Evolutionary conservation across 2,888 invertebrate genomes (phyloP), one percentile per base, ranked within the genome.

Genomic region (Scaptomyza polygonia): DNA sequence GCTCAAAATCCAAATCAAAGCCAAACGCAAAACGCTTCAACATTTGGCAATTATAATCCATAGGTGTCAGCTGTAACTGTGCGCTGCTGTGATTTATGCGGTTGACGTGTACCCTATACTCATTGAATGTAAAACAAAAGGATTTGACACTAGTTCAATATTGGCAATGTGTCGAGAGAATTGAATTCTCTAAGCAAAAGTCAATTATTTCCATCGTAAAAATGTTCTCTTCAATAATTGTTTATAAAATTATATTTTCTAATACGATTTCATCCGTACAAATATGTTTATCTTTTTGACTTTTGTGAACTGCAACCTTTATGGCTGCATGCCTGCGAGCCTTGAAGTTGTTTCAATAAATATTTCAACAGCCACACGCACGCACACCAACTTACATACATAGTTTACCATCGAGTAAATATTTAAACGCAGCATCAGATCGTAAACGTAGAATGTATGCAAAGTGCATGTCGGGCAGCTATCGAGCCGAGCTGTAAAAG

Each of bases 391-490:
- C 47, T 51, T 53, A 57, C 74, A 68, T 39, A 59, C 66, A 79
- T 83, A 82, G 84, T 86, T 82, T 86, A 87, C 86, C 86, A 87
- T 83, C 86, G 71, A 79, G 86, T 82, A 86, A 82, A 82, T 82
- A 82, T 87, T 82, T 82, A 88, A 82, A 73, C 74, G 66, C 69
- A 87, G 77, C 83, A 74, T 83, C 88, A 68, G 88, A 86, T 82
- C 82, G 88, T 82, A 88, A 82, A 82, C 64, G 86, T 62, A 67
- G 79, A 87, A 82, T 82, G 73, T 82, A 82, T 82, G 88, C 88
- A 82, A 82, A 87, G 84, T 82, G 86, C 82, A 82, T 83, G 88
- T 87, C 84, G 86, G 71, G 83, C 88, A 79, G 86, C 83, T 82
- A 86, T 87, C 80, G 83, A 79, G 88, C 71, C 65, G 49, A 75